Percentiles rank a stretch among this genome's conserved stretches.
Conservation (phyloP, 2,113 vertebrate species). For the Pteruthius melanotis region DNA sequence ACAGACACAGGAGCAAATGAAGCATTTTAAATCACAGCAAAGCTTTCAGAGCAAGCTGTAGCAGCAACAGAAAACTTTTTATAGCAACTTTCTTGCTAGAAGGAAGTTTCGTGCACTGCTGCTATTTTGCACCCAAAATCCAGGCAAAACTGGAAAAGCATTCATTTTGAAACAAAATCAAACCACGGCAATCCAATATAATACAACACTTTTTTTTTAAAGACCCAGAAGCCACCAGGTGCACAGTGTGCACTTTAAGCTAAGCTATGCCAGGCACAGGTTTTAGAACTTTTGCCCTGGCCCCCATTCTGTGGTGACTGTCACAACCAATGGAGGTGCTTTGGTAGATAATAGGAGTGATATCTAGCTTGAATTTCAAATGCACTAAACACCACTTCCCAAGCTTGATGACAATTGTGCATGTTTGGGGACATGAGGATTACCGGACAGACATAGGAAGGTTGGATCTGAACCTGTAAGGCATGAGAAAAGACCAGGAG, state of each 20-base stretch:
- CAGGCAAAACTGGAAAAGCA: not conserved
- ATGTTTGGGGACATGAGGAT: rapidly evolving
- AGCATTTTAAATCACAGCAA: conserved; percentile 8
- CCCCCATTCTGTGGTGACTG: not conserved
- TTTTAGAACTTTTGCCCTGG: not conserved
- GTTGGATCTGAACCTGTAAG: not conserved
- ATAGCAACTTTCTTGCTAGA: conserved; percentile 40
- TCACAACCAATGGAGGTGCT: not conserved
- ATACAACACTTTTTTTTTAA: not conserved
- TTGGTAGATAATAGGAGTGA: not conserved
- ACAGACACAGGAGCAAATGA: conserved; percentile 27
- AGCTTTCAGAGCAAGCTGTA: conserved; percentile 16
- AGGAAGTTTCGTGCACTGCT: not conserved
- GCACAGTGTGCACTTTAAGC: not conserved
- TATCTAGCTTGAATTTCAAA: not conserved
- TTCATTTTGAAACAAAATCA: not conserved
- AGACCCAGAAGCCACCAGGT: not conserved
- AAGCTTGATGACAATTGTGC: not conserved
- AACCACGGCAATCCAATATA: not conserved
- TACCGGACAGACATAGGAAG: not conserved
- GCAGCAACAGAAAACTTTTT: conserved; percentile 56
- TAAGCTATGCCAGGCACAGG: not conserved
- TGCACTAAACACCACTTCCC: not conserved
- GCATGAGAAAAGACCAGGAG: not conserved
- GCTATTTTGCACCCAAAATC: not conserved